Evolutionary conservation across 2,113 vertebrate species (phyloP), one percentile per base, ranked within the genome.

Genomic region (Grus americana): DNA sequence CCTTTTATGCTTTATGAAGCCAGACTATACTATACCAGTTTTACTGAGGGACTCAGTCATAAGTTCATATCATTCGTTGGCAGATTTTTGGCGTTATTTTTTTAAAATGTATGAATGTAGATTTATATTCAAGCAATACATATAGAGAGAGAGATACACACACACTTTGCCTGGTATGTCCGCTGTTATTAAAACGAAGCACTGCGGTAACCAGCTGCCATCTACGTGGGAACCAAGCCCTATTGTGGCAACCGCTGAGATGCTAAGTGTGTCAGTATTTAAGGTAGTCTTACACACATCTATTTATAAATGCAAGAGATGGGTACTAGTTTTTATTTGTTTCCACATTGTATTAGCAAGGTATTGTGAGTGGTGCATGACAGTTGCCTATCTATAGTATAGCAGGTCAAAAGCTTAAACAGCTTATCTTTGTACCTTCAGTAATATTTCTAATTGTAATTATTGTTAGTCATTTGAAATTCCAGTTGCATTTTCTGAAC

Each of bases 41-140:
- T 86, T 90, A 58, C 42, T 32, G 71, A 87, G 55, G 61, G 52
- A 66, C 42, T 86, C 9, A 2, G 52, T 80, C 66, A 3, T 72
- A 44, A 58, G 7, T 58, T 76, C 20, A 10, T 70, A 2, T 21
- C 47, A 67, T 50, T 79, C 14, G 27, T 50, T 86, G 71, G 30
- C 68, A 85, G 42, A 49, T 68, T 90, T 96, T 26, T 52, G 57
- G 44, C 10, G 6, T 78, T 62, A 27, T 34, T 57, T 95, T 94
- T 92, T 83, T 32, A 1, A 50, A 88, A 74, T 22, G 26, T 87
- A 27, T 61, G 63, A 74, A 47, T 6, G 4, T 68, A 83, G 65
- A 50, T 97, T 88, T 97, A 32, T 88, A 91, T 83, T 89, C 42
- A 73, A 79, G n/a, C 66, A 65, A 61, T 61, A 8, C 34, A 18